Evolutionary conservation across 2,888 invertebrate genomes (phyloP), one percentile per base, ranked within the genome.

Genomic region (Torymus aiolomorphi): DNA sequence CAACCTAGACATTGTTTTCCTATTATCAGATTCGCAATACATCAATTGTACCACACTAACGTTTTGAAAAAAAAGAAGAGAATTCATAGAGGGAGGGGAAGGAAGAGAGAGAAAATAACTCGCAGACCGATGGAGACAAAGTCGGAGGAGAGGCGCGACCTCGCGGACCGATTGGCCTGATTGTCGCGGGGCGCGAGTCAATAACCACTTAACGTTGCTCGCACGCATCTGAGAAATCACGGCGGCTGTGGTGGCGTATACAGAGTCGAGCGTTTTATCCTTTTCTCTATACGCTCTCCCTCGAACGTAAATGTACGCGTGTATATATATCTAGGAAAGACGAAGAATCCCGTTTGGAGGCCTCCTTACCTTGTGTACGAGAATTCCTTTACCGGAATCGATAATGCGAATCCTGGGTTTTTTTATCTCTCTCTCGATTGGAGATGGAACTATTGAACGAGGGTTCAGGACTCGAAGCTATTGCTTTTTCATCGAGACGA

Each of bases 101-200:
- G 20, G 4, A 59, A 49, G 66, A 13, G 20, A 31, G 49, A 2
- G 61, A 65, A 57, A 42, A 42, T 42, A 42, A 42, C 42, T 42
- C 42, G 8, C 42, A 8, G 42, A 42, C 42, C 42, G 8, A 8
- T 8, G 42, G 31, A 67, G 10, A 70, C 63, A 59, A 65, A 59
- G 56, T 63, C 13, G 2, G 49, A 52, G 31, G 82, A 85, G 84
- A 82, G 82, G 84, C 80, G 82, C 84, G 87, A 84, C 87, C 89
- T 88, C 87, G 88, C 83, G 83, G 77, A 84, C 84, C 87, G 87
- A 88, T 88, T 88, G 88, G 86, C 86, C 86, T 88, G 86, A 89
- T 89, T 89, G 85, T 83, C 81, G 85, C 24, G 69, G 66, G 31
- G 49, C 13, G 54, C 73, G 56, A 88, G 88, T 89, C 89, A 89